These are phyloP conservation scores for Thamnophis sirtalis DNA, from an alignment of 2,113 vertebrate genomes.

Conservation along the genomic window DNA sequence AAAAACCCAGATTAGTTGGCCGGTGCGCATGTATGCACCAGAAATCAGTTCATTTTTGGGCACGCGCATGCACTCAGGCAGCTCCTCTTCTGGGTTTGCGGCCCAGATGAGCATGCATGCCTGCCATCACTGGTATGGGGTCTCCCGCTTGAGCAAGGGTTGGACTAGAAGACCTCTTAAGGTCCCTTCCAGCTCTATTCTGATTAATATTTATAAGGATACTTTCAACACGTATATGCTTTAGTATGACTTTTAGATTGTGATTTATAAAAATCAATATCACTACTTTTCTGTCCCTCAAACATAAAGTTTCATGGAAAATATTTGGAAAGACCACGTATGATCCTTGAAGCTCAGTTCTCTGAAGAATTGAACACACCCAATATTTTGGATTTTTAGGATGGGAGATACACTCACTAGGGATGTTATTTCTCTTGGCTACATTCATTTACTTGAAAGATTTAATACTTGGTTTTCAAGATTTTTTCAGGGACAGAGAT, in stretches of 20 bases:
- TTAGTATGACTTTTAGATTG: not conserved
- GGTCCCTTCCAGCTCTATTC: too few species aligned
- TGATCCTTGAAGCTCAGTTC: not conserved
- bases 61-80: too few species aligned
- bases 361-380: not conserved
- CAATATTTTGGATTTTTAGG: not conserved
- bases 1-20: too few species aligned
- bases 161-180: too few species aligned
- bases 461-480: not conserved
- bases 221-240: not conserved
- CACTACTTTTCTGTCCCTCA: not conserved
- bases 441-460: not conserved
- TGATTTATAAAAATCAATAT: not conserved
- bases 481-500: not conserved
- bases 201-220: not conserved
- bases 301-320: not conserved
- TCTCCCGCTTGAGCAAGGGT: too few species aligned
- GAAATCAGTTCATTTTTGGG: too few species aligned
- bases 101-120: too few species aligned
- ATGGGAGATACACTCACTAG: not conserved
- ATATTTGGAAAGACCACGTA: not conserved
- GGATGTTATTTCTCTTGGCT: not conserved
- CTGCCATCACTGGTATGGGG: too few species aligned
- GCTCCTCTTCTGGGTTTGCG: too few species aligned
- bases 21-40: too few species aligned